Evolutionary conservation across 2,888 invertebrate species (phyloP), one percentile per base, ranked within the genome.

Genomic region (Zygaena filipendulae): DNA sequence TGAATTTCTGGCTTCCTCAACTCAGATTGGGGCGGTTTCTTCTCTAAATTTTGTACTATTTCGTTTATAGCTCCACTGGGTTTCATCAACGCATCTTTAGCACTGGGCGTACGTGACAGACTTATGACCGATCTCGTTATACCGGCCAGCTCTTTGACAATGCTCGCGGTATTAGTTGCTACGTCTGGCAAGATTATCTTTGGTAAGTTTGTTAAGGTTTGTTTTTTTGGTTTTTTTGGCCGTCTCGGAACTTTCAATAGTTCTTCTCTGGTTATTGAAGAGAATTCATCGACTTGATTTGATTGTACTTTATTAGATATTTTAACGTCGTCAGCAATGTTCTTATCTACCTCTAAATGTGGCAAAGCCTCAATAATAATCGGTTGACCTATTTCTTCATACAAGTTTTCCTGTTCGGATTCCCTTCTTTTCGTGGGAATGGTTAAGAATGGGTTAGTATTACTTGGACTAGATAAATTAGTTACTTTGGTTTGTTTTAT

Each of bases 291-390:
- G 3, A 40, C 34, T 24, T 39, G 27, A 2, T 43, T 36, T 7
- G 43, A 44, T 12, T 49, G 43, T 12, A 39, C 47, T 44, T 55
- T 60, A 19, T 53, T 60, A 1, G 61, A 62, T 23, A 77, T 50
- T 47, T 77, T 77, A 4, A 69, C 75, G 21, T 79, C 77, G 32
- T 79, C 77, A 3, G 75, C 77, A 36, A 74, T 52, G 30, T 71
- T 69, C 32, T 59, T 69, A 19, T 56, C 52, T 24, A 46, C 43
- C 5, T 40, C 16, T 27, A 44, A 37, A 3, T 41, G 47, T 3
- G 47, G 45, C 13, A 32, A 8, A 6, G 16, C 4, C 16, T 4
- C 7, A 7, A 7, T 6, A 4, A 16, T 16, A 0, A 42, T 21
- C 2, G 62, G 60, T 39, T 55, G 45, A 0, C 72, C 75, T 11